These are phyloP conservation scores for Takifugu bimaculatus DNA, from an alignment of 2,113 vertebrate species.

Conservation along the genomic window DNA sequence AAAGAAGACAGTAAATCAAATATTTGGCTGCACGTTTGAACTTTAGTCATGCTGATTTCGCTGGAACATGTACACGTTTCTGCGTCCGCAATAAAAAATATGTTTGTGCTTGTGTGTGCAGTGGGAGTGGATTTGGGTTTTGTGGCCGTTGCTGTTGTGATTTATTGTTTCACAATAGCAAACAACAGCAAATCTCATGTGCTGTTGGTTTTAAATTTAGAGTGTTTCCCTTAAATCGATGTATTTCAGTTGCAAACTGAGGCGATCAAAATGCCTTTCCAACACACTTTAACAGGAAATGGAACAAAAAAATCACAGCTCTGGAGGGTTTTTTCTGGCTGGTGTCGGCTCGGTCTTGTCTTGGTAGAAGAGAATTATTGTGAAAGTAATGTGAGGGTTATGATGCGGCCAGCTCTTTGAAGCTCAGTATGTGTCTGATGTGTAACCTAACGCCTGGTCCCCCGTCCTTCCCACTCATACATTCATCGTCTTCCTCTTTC, in stretches of 20 bases:
- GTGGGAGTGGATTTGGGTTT: not conserved
- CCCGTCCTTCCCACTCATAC: conserved; percentile 33
- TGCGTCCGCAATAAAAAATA: not conserved
- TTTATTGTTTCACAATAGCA: conserved; percentile 11
- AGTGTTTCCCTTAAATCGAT: not conserved
- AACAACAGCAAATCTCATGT: not conserved
- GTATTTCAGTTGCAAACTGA: not conserved
- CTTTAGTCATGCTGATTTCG: not conserved
- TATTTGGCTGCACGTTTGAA: too few relatives aligned
- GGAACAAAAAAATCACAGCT: not conserved
- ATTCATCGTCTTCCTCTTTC: conserved; percentile 44
- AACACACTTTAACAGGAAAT: not conserved
- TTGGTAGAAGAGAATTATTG: conserved; percentile 15
- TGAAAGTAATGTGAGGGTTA: conserved; percentile 32
- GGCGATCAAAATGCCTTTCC: not conserved
- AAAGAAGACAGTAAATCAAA: too few relatives aligned
- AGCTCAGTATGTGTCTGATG: conserved; percentile 45
- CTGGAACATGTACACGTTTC: not conserved
- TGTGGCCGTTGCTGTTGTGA: not conserved
- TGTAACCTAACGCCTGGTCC: conserved; percentile 50
- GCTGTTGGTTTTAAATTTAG: not conserved
- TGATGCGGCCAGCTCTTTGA: conserved; percentile 50
- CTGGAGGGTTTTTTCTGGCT: not conserved
- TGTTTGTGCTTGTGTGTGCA: not conserved
- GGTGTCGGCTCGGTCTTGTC: not conserved